Conservation (phyloP, 2,113 vertebrate genomes). For the Microcebus lehilahytsara region DNA sequence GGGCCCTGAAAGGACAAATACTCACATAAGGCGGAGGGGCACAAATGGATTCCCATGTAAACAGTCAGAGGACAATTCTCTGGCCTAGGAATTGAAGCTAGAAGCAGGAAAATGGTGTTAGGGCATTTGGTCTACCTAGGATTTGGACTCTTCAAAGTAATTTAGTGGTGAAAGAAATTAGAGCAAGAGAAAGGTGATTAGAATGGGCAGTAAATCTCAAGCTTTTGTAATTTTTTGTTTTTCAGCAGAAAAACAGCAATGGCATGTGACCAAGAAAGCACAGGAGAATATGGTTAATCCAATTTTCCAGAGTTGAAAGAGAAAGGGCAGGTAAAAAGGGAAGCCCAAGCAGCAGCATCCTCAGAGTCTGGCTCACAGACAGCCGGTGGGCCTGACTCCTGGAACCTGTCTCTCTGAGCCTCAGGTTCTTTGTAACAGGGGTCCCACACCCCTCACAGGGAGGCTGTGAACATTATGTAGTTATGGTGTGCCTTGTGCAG, state of each 20-base stretch:
- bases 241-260: not conserved
- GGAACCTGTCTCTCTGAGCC: not conserved
- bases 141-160: not conserved
- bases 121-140: not conserved
- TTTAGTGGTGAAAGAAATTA: constrained; percentile 1
- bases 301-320: not conserved
- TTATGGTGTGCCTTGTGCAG: not conserved
- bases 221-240: not conserved
- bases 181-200: not conserved
- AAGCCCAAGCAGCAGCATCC: not conserved
- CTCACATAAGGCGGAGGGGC: not conserved
- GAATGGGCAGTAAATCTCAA: not conserved
- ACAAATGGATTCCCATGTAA: not conserved
- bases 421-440: not conserved
- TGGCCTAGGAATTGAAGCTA: not conserved
- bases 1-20: not conserved
- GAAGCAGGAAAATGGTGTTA: not conserved
- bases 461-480: not conserved
- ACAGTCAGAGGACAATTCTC: not conserved
- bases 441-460: not conserved
- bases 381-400: not conserved
- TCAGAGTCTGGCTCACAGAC: not conserved
- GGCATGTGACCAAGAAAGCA: not conserved
- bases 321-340: not conserved
- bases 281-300: not conserved